Conservation (phyloP, 1,140 invertebrate species). For the Drosophila pandora region DNA sequence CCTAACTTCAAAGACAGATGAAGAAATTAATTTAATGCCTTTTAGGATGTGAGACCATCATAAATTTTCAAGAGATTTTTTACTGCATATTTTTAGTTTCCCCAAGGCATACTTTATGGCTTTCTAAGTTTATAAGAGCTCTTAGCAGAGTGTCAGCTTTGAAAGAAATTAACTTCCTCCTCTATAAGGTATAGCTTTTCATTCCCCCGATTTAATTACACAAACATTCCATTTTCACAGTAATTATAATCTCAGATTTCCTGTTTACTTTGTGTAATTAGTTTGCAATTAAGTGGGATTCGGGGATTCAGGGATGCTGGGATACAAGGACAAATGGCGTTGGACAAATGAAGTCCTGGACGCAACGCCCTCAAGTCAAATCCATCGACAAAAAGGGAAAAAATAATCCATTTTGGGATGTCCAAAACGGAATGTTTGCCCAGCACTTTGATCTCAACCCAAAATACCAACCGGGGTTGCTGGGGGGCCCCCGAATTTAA, state of each 20-base stretch:
- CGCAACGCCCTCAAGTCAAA: constrained; percentile 43
- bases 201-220: constrained; percentile 35
- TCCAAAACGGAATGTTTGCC: constrained; percentile 58
- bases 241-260: constrained; percentile 38
- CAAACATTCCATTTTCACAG: constrained; percentile 35
- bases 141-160: not conserved
- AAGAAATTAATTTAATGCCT: constrained; percentile 1
- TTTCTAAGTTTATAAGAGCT: constrained; percentile 3
- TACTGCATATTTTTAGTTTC: not conserved
- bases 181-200: not conserved
- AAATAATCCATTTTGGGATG: constrained; percentile 45
- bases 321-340: constrained; percentile 59
- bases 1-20: not conserved
- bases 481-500: constrained; percentile 49
- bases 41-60: not conserved
- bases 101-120: constrained; percentile 22
- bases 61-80: constrained; percentile 1
- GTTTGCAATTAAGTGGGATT: constrained; percentile 63
- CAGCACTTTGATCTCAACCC: constrained; percentile 72
- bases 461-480: constrained; percentile 46
- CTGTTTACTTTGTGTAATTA: constrained; percentile 72
- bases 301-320: constrained; percentile 15
- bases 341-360: constrained; percentile 64
- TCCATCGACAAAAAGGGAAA: constrained; percentile 29
- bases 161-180: not conserved